Evolutionary conservation across 2,113 vertebrate genomes (phyloP).

Genomic region (Ivindomyrus marchei): DNA sequence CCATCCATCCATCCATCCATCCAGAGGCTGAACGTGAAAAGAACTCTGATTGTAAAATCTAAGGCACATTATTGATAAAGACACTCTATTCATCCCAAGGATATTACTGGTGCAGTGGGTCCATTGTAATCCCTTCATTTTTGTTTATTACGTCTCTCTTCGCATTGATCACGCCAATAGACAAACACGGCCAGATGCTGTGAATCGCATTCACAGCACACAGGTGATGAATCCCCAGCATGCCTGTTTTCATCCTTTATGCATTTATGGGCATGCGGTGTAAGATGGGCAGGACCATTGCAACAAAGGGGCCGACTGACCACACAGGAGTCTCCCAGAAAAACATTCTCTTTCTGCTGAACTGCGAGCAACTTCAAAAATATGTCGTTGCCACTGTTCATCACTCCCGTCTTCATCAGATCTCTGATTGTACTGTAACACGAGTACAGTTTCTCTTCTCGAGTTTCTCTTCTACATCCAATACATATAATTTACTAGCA

Average conservation of each 20-base stretch:
- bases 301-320: neutral
- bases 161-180: neutral
- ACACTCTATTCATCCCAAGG: neutral
- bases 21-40: neutral
- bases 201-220: slow-evolving; percentile 12
- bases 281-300: neutral
- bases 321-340: neutral
- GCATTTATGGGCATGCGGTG: neutral
- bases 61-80: neutral
- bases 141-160: neutral
- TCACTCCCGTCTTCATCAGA: neutral
- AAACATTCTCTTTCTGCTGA: neutral
- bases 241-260: neutral
- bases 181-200: slow-evolving; percentile 4
- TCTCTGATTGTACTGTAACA: neutral
- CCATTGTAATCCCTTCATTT: slow-evolving; percentile 13
- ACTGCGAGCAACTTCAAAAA: neutral
- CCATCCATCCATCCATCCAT: too few relatives aligned
- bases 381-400: neutral
- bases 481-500: neutral
- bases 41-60: slow-evolving; percentile 2
- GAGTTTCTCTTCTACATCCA: neutral
- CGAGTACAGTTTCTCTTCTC: neutral
- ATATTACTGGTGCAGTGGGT: neutral
- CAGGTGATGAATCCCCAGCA: neutral